These are phyloP conservation scores for Oscheius sp. DNA, from an alignment of 2,888 invertebrate species.

Conservation along the genomic window DNA sequence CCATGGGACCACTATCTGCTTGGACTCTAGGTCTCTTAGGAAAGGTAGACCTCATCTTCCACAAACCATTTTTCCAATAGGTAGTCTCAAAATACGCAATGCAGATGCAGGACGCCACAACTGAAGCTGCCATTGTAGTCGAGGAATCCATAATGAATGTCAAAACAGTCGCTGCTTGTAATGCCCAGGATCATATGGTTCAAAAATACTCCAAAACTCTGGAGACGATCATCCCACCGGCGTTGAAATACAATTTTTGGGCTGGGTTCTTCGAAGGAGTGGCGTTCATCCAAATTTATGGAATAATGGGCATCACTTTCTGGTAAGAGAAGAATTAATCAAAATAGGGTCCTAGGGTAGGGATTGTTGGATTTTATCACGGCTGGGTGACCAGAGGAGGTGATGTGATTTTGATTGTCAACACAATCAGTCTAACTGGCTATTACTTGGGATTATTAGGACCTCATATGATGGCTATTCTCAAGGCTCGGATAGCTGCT, in stretches of 20 bases:
- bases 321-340: constrained; percentile 31
- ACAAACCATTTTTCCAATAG: too few relatives aligned
- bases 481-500: constrained; percentile 42
- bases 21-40: constrained; percentile 43
- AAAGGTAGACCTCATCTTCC: constrained; percentile 28
- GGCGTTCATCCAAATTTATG: constrained; percentile 43
- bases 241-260: constrained; percentile 39
- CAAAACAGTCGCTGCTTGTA: constrained; percentile 50
- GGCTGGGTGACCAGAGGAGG: constrained; percentile 43
- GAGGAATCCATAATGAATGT: constrained; percentile 49
- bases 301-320: constrained; percentile 46
- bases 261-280: constrained; percentile 54
- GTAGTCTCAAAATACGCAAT: constrained; percentile 22
- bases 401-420: constrained; percentile 49
- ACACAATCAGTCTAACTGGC: constrained; percentile 47
- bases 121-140: constrained; percentile 36
- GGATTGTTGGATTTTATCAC: constrained; percentile 39
- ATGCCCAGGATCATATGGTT: constrained; percentile 49
- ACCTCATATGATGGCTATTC: constrained; percentile 43
- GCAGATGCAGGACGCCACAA: constrained; percentile 32
- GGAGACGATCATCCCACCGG: neutral
- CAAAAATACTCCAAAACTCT: constrained; percentile 18
- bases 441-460: constrained; percentile 47
- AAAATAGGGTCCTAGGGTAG: constrained; percentile 34
- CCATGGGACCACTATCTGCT: constrained; percentile 50